Percentiles rank a stretch among this genome's conserved stretches.
These are phyloP conservation scores for Cataglyphis albicans DNA, from an alignment of 2,888 invertebrate genomes.

Conservation along the genomic window DNA sequence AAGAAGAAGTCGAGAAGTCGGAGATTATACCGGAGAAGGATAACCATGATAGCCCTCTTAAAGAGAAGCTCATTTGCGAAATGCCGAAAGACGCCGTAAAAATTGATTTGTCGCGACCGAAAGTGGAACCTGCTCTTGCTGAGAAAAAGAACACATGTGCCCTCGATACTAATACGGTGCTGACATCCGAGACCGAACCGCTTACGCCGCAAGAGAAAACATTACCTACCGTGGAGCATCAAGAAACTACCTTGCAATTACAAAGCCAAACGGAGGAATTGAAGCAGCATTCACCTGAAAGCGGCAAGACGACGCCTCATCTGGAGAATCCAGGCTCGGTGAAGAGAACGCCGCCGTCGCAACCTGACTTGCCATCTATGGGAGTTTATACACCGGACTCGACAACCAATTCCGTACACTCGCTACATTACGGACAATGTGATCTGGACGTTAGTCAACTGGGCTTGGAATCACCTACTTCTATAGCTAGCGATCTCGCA, in stretches of 20 bases:
- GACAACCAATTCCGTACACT: slow-evolving; percentile 93
- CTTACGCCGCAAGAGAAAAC: slow-evolving; percentile 77
- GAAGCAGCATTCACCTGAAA: slow-evolving; percentile 84
- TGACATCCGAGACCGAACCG: slow-evolving; percentile 71
- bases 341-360: slow-evolving; percentile 87
- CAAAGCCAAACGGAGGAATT: slow-evolving; percentile 80
- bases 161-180: slow-evolving; percentile 46
- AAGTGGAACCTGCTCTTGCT: slow-evolving; percentile 66
- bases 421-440: slow-evolving; percentile 92
- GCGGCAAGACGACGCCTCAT: slow-evolving; percentile 86
- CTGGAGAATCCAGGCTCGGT: slow-evolving; percentile 86
- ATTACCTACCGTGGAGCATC: slow-evolving; percentile 65
- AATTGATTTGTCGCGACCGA: slow-evolving; percentile 73
- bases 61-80: slow-evolving; percentile 86
- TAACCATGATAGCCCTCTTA: slow-evolving; percentile 82
- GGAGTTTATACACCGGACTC: slow-evolving; percentile 95
- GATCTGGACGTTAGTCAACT: slow-evolving; percentile 94
- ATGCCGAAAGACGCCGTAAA: slow-evolving; percentile 83
- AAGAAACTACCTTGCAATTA: slow-evolving; percentile 71
- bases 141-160: slow-evolving; percentile 63
- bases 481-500: slow-evolving; percentile 94
- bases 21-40: slow-evolving; percentile 72
- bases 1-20: slow-evolving; percentile 62
- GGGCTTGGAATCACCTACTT: slow-evolving; percentile 95
- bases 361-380: slow-evolving; percentile 91